Conservation (phyloP, 2,113 vertebrate species). For the Mormyrus iriodes region DNA sequence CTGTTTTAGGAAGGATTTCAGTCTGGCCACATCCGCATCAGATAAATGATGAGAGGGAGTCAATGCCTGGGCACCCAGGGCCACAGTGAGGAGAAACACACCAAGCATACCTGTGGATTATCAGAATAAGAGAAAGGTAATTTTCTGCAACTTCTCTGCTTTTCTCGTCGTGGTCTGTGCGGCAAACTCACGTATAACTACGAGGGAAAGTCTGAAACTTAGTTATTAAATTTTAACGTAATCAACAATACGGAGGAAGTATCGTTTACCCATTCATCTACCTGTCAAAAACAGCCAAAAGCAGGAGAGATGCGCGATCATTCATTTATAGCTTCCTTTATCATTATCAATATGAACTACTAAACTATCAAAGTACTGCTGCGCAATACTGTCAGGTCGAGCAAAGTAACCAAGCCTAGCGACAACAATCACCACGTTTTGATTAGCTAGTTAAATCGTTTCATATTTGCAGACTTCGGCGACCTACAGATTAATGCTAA, state of each 20-base stretch:
- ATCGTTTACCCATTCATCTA: neutral
- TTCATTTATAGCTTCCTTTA: neutral
- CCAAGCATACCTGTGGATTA: conserved; percentile 56
- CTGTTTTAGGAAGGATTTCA: conserved; percentile 69
- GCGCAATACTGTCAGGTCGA: neutral
- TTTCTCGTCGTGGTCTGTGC: neutral
- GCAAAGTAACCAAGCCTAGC: neutral
- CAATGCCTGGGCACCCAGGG: conserved; percentile 60
- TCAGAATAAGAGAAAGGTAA: neutral
- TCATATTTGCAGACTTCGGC: neutral
- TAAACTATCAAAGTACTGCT: neutral
- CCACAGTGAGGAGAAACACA: conserved; percentile 58
- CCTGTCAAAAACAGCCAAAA: neutral
- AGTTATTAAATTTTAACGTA: neutral
- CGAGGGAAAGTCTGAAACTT: neutral
- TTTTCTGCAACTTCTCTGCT: neutral
- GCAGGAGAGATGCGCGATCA: neutral
- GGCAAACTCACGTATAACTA: neutral
- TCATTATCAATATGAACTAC: neutral
- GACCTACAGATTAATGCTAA: neutral
- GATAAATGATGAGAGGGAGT: conserved; percentile 79
- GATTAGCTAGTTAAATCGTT: neutral
- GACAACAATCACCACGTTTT: neutral
- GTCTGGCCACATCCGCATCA: conserved; percentile 72
- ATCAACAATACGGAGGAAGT: neutral